Percentiles rank a stretch among this genome's conserved stretches.
phyloP scores from a whole-genome alignment of 2,113 vertebrate genomes.

The Callorhinus ursinus region DNA sequence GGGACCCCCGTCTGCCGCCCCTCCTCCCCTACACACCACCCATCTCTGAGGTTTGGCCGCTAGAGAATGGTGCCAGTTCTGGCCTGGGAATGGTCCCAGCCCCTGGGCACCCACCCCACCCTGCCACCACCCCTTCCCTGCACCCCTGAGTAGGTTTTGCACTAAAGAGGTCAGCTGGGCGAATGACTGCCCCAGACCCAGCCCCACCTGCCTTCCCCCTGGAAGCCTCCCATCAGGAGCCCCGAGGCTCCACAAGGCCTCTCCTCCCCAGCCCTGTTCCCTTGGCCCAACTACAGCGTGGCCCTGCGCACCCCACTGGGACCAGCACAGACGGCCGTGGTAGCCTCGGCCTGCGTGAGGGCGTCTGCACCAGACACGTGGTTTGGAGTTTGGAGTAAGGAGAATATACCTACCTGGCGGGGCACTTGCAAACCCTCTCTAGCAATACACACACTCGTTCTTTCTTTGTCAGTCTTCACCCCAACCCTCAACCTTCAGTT shows the following conservation, averaged over 20 bases:
- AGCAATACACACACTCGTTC: background rate
- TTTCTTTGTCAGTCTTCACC: background rate
- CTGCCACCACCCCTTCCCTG: background rate
- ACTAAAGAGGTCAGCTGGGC: slow-evolving; percentile 54
- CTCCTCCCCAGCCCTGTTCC: background rate
- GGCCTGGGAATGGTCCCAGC: background rate
- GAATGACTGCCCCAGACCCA: background rate
- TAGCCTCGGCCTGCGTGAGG: background rate
- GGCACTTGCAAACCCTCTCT: background rate
- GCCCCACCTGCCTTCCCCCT: background rate
- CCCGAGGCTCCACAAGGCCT: background rate
- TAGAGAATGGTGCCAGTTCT: background rate
- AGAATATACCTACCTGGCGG: background rate
- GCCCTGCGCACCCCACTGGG: background rate
- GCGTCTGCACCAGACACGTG: background rate
- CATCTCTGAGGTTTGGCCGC: background rate
- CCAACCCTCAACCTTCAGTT: background rate
- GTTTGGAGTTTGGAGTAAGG: background rate
- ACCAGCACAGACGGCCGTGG: background rate
- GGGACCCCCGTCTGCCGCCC: background rate
- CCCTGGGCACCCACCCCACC: background rate
- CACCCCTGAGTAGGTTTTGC: slow-evolving; percentile 61
- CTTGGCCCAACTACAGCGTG: background rate
- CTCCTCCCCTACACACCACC: background rate
- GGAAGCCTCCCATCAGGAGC: background rate